Evolutionary conservation across 2,888 invertebrate species (phyloP).

Genomic region (Lepidochrysops patricia): DNA sequence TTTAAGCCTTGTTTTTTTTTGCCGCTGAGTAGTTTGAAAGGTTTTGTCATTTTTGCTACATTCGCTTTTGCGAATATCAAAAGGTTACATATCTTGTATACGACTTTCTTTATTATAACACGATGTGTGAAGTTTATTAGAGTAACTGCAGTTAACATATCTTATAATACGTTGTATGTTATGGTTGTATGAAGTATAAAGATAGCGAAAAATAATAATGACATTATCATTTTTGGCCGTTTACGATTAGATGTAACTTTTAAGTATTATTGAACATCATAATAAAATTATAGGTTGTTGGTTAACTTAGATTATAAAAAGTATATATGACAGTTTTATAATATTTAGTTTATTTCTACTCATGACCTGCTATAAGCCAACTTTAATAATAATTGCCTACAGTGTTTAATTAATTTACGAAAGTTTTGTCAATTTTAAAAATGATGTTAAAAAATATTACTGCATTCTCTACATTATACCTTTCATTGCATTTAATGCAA

Average conservation of each 20-base stretch:
- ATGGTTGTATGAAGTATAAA: neutral
- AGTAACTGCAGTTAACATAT: neutral
- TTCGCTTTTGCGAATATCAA: neutral
- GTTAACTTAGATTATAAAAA: neutral
- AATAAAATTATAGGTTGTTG: neutral
- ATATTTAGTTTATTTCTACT: neutral
- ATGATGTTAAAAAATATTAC: neutral
- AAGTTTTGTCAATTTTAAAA: neutral
- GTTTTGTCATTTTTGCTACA: neutral
- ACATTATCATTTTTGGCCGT: neutral
- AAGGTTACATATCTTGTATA: slow-evolving; percentile 10
- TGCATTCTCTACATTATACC: neutral
- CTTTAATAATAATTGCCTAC: no score
- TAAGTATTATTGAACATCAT: neutral
- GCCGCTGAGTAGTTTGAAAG: neutral
- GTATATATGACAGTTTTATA: neutral
- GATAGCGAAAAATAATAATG: neutral
- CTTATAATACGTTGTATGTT: neutral
- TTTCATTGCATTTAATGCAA: neutral
- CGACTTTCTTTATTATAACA: slow-evolving; percentile 3
- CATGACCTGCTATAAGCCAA: neutral
- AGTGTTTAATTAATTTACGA: neutral
- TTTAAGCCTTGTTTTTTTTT: no score
- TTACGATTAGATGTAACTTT: neutral
- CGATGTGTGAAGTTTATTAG: neutral